Evolutionary conservation across 2,888 invertebrate genomes (phyloP).

Genomic region (Athripsodes cinereus): DNA sequence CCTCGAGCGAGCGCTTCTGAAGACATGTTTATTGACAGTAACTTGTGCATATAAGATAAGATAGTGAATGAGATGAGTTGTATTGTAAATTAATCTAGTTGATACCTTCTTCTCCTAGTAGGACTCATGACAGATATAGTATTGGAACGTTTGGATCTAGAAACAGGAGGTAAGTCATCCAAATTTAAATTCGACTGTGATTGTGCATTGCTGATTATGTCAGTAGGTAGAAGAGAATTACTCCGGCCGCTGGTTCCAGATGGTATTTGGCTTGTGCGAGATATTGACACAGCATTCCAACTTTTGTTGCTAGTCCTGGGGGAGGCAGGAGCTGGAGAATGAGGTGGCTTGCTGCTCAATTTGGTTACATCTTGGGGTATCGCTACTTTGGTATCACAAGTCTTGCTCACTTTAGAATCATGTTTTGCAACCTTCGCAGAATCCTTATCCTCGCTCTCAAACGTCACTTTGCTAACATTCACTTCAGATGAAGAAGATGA

Average conservation of each 20-base stretch:
- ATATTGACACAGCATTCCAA: constrained; percentile 16
- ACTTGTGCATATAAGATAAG: too few relatives aligned
- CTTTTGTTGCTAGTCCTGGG: constrained; percentile 36
- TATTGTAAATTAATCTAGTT: too few relatives aligned
- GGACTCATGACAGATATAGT: constrained; percentile 86
- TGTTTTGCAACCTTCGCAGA: background rate
- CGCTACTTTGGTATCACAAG: constrained; percentile 30
- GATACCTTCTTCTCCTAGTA: constrained; percentile 39
- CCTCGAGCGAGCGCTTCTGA: too few relatives aligned
- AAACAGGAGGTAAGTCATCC: constrained; percentile 52
- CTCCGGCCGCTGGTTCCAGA: constrained; percentile 13
- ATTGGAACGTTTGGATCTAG: constrained; percentile 56
- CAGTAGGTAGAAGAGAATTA: constrained; percentile 26
- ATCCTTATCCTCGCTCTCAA: too few relatives aligned
- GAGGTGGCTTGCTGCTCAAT: constrained; percentile 53
- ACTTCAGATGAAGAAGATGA: constrained; percentile 21
- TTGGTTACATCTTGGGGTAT: constrained; percentile 30
- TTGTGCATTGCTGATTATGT: constrained; percentile 29
- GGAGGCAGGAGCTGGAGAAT: constrained; percentile 57
- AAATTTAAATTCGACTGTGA: constrained; percentile 33
- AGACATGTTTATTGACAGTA: too few relatives aligned
- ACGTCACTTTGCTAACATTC: constrained; percentile 17
- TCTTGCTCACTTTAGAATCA: constrained; percentile 15
- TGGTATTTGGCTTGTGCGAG: constrained; percentile 16
- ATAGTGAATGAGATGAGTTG: too few relatives aligned